Percentiles rank a stretch among this genome's conserved stretches.
Conservation (phyloP, 1,140 invertebrate genomes). For the Drosophila triauraria region DNA sequence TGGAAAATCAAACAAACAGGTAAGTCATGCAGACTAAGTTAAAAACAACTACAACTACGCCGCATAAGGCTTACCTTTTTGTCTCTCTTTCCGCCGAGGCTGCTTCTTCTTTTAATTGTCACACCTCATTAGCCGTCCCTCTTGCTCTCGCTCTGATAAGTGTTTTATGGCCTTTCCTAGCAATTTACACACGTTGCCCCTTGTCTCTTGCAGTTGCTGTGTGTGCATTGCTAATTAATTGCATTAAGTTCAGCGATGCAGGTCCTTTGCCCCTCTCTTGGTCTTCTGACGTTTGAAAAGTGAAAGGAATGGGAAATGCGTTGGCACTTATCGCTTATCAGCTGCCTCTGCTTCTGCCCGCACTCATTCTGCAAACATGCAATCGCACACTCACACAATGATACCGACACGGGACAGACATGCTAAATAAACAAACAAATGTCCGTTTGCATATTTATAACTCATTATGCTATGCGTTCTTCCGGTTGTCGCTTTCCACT, state of each 20-base stretch:
- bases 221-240: slow-evolving; percentile 39
- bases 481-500: slow-evolving; percentile 35
- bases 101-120: slow-evolving; percentile 48
- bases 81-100: background rate
- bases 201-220: slow-evolving; percentile 15
- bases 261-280: background rate
- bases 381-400: slow-evolving; percentile 2
- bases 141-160: slow-evolving; percentile 36
- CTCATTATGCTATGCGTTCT: slow-evolving; percentile 70
- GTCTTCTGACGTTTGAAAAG: slow-evolving; percentile 28
- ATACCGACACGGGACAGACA: background rate
- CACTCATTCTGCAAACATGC: slow-evolving; percentile 8
- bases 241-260: slow-evolving; percentile 37
- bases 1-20: slow-evolving; percentile 40
- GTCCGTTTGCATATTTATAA: slow-evolving; percentile 32
- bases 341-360: background rate
- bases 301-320: slow-evolving; percentile 32
- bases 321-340: slow-evolving; percentile 30
- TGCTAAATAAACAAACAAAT: slow-evolving; percentile 28
- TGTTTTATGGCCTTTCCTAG: slow-evolving; percentile 65
- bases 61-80: background rate
- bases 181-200: slow-evolving; percentile 62
- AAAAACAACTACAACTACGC: background rate
- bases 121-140: slow-evolving; percentile 65
- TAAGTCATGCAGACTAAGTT: slow-evolving; percentile 18